Base-by-base conservation (phyloP, 2,797 vertebrate species). In the Enteromius mattozi region DNA sequence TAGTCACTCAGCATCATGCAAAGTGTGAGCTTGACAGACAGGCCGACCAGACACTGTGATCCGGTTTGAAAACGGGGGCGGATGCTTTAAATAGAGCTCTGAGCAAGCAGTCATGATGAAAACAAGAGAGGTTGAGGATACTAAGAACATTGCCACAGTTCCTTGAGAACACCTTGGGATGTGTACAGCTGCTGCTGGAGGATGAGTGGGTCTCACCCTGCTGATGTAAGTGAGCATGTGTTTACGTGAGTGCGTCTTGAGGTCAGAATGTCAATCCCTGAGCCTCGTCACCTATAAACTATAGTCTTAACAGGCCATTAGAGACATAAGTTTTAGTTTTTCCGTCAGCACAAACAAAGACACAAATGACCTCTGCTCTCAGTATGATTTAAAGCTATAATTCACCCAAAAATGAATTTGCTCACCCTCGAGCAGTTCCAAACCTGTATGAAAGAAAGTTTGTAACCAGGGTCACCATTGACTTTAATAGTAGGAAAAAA, bases 61-160 rank as follows among this genome's bases (percentile, higher is more conserved):
- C 37, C 35, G 2, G n/a, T 61, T 27, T 40, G 19, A 79, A 66
- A 61, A 30, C 40, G 65, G 47, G 65, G 27, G 56, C 21, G 68
- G 35, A 19, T 63, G 16, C 56, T 80, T 85, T 71, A 82, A 82
- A 85, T 80, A 80, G 71, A 77, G 51, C 37, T 80, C 35, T 65
- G 59, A 78, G 72, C 56, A 47, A 79, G 16, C 63, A 19, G 27
- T 63, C 70, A 80, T 61, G 51, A 10, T 19, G 59, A 27, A 68
- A 86, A 75, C 56, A 78, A 49, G 12, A 86, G 61, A 63, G 78
- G 59, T 70, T 63, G 49, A 75, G 78, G 40, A 78, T 24, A 19
- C 16, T 35, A 33, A 49, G 77, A 66, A 40, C n/a, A 21, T 30
- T 17, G 59, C 63, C 80, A 40, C 40, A 56, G 49, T 82, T 80